Evolutionary conservation across 2,797 vertebrate genomes (phyloP).

Genomic region (Alosa sapidissima): DNA sequence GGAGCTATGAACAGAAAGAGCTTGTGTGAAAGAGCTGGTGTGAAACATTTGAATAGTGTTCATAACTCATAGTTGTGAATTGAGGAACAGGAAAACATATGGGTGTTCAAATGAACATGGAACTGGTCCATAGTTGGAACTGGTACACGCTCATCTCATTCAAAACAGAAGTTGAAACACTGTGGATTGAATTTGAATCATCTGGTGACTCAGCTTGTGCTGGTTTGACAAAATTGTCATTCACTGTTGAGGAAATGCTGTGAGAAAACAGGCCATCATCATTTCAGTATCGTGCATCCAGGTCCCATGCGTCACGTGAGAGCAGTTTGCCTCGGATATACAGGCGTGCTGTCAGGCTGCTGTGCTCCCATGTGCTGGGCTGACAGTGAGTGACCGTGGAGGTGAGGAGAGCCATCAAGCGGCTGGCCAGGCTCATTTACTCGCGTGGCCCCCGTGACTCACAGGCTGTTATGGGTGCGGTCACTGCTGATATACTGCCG

Average conservation of each 20-base stretch:
- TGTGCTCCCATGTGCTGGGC: not conserved
- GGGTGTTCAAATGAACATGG: not conserved
- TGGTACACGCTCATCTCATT: not conserved
- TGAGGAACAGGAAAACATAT: not conserved
- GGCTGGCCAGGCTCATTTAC: not conserved
- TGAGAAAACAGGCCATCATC: not conserved
- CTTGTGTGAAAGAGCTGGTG: not conserved
- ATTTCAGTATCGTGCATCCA: not conserved
- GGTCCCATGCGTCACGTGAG: not conserved
- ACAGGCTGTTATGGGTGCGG: constrained; percentile 3
- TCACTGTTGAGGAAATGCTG: not conserved
- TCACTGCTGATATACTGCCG: not conserved
- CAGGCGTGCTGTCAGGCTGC: not conserved
- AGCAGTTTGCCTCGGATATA: not conserved
- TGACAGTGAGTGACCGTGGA: not conserved
- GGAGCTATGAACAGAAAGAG: not conserved
- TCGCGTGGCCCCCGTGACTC: not conserved
- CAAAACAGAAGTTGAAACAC: not conserved
- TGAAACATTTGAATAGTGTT: not conserved
- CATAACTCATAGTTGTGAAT: too few relatives aligned
- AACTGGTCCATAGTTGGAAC: not conserved
- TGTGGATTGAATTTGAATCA: not conserved
- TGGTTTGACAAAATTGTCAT: not conserved
- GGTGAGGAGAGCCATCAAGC: not conserved
- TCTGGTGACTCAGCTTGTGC: not conserved